Conservation (phyloP, 2,888 invertebrate genomes). For the Oasisia sp. region DNA sequence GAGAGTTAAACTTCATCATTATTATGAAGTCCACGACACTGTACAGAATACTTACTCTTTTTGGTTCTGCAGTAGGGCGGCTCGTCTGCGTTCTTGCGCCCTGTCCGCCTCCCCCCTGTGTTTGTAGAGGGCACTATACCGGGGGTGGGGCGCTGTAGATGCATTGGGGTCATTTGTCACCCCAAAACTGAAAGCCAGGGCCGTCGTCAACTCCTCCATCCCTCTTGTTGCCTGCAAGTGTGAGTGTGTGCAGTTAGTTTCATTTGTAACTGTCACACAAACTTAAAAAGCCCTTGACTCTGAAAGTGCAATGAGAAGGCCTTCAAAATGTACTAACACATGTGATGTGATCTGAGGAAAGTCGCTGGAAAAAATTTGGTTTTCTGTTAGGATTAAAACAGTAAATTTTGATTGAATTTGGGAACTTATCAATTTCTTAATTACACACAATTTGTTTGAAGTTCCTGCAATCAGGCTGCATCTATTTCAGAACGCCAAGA, state of each 20-base stretch:
- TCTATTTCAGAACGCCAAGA: constrained; percentile 41
- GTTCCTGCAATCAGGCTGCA: constrained; percentile 41
- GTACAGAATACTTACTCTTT: constrained; percentile 69
- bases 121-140: constrained; percentile 60
- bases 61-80: constrained; percentile 69
- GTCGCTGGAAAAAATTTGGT: too few species aligned
- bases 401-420: too few species aligned
- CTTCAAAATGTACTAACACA: too few species aligned
- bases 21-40: too few species aligned
- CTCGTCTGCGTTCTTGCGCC: background rate
- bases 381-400: too few species aligned
- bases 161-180: constrained; percentile 54
- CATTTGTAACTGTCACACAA: background rate
- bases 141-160: constrained; percentile 57
- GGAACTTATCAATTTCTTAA: too few species aligned
- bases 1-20: too few species aligned
- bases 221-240: background rate
- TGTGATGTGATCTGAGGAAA: too few species aligned
- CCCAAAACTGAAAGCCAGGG: constrained; percentile 52
- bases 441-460: too few species aligned
- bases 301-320: too few species aligned
- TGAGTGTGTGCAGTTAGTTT: background rate
- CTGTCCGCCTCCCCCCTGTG: background rate
- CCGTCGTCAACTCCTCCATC: constrained; percentile 58
- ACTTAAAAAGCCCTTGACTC: too few species aligned